Percentiles rank a stretch among this genome's conserved stretches.
These are phyloP conservation scores for Drosophila subpulchrella DNA, from an alignment of 1,140 invertebrate species.

Conservation along the genomic window DNA sequence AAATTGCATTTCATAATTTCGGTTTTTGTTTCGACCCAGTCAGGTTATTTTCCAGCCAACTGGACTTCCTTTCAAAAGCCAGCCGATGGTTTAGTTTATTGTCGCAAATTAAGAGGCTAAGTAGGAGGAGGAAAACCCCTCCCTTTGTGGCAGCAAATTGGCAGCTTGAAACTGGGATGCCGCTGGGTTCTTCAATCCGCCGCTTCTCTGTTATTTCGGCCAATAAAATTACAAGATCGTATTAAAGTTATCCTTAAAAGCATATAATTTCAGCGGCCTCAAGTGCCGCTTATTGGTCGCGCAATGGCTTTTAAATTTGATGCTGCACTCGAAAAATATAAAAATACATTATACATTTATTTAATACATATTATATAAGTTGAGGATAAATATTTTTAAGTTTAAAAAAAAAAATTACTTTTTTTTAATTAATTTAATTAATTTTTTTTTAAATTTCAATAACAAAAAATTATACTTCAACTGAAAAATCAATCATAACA, in stretches of 20 bases:
- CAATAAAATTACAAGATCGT: conserved; percentile 73
- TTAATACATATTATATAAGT: no score
- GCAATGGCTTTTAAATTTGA: conserved; percentile 30
- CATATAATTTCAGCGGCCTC: conserved; percentile 67
- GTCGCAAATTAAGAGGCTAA: conserved; percentile 72
- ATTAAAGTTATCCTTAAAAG: conserved; percentile 63
- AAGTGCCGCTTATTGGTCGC: conserved; percentile 39
- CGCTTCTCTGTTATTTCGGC: conserved; percentile 62
- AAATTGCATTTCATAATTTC: conserved; percentile 78
- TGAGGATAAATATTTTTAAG: no score
- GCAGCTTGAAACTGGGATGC: conserved; percentile 16
- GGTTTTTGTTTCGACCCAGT: conserved; percentile 33
- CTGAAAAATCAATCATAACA: no score
- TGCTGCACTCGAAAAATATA: conserved; percentile 10
- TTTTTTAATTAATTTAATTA: no score
- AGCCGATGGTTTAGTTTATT: conserved; percentile 69
- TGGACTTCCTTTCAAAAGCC: conserved; percentile 63
- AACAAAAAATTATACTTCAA: no score
- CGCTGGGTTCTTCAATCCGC: conserved; percentile 16
- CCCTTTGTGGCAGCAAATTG: conserved; percentile 61
- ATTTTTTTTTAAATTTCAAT: background rate
- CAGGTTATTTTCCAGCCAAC: conserved; percentile 52
- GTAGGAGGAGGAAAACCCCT: conserved; percentile 7
- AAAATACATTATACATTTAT: no score
- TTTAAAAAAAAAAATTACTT: no score